Percentiles rank a stretch among this genome's conserved stretches.
Conservation (phyloP, 2,888 invertebrate genomes). For the Rhopalosiphum nymphaeae region DNA sequence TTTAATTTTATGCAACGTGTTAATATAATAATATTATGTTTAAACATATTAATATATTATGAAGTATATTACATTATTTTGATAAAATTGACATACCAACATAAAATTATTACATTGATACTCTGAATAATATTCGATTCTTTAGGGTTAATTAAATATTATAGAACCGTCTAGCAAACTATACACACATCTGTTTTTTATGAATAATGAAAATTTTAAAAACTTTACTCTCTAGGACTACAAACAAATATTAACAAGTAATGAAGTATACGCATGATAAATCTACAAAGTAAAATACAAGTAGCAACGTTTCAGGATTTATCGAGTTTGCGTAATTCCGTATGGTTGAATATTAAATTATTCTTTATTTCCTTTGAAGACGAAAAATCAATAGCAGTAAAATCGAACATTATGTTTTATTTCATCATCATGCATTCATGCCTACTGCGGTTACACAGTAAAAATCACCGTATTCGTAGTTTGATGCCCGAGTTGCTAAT, state of each 20-base stretch:
- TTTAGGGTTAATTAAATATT: neutral
- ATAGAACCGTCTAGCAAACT: neutral
- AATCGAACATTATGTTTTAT: neutral
- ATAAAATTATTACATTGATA: neutral
- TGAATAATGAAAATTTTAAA: neutral
- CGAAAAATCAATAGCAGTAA: neutral
- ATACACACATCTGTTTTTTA: neutral
- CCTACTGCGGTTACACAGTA: neutral
- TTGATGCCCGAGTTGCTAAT: neutral
- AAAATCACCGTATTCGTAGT: neutral
- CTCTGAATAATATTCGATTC: neutral
- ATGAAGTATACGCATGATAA: neutral
- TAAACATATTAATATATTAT: neutral
- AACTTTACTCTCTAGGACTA: neutral
- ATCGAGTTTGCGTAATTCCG: neutral
- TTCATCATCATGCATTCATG: neutral
- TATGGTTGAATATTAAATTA: neutral
- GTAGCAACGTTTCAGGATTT: neutral
- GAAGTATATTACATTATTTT: neutral
- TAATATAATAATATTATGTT: neutral
- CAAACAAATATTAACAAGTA: neutral
- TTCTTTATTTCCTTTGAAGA: neutral
- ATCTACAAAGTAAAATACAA: neutral
- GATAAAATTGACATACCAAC: neutral
- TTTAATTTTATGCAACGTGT: neutral